These are phyloP conservation scores for Saxidomus purpurata DNA, from an alignment of 1,140 invertebrate species.

Conservation along the genomic window DNA sequence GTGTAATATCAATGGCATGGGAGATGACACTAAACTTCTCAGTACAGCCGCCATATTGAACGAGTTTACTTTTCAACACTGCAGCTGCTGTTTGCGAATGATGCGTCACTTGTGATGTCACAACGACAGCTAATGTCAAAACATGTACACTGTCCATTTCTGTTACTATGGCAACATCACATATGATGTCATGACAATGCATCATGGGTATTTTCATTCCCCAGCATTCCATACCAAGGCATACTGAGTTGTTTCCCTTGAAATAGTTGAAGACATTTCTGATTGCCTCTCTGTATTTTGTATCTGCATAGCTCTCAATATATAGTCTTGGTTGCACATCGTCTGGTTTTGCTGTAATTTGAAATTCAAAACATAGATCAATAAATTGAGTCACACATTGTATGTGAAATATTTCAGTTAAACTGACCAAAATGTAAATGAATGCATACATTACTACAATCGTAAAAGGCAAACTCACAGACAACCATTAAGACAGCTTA, in stretches of 20 bases:
- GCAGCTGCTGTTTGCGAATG: slow-evolving; percentile 63
- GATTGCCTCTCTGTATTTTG: slow-evolving; percentile 59
- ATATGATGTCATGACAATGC: slow-evolving; percentile 58
- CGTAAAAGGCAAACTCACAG: too few relatives aligned
- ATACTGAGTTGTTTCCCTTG: slow-evolving; percentile 45
- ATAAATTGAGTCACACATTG: too few relatives aligned
- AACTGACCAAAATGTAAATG: too few relatives aligned
- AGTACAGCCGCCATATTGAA: slow-evolving; percentile 77
- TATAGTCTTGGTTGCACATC: slow-evolving; percentile 66
- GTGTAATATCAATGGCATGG: slow-evolving; percentile 71
- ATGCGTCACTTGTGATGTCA: slow-evolving; percentile 3
- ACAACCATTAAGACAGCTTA: too few relatives aligned
- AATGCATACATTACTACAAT: too few relatives aligned
- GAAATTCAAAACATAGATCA: too few relatives aligned
- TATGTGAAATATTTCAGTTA: too few relatives aligned
- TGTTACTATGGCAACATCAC: slow-evolving; percentile 71
- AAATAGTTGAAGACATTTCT: slow-evolving; percentile 53
- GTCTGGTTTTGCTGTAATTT: slow-evolving; percentile 51
- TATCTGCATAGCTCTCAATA: slow-evolving; percentile 53
- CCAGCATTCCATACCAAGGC: slow-evolving; percentile 73
- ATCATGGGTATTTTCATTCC: slow-evolving; percentile 67
- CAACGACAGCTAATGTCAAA: slow-evolving; percentile 65
- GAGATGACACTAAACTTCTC: slow-evolving; percentile 76
- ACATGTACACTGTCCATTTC: slow-evolving; percentile 67
- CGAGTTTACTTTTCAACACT: slow-evolving; percentile 71